phyloP scores from a whole-genome alignment of 2,797 vertebrate species.

The Coccyzus lansbergi region DNA sequence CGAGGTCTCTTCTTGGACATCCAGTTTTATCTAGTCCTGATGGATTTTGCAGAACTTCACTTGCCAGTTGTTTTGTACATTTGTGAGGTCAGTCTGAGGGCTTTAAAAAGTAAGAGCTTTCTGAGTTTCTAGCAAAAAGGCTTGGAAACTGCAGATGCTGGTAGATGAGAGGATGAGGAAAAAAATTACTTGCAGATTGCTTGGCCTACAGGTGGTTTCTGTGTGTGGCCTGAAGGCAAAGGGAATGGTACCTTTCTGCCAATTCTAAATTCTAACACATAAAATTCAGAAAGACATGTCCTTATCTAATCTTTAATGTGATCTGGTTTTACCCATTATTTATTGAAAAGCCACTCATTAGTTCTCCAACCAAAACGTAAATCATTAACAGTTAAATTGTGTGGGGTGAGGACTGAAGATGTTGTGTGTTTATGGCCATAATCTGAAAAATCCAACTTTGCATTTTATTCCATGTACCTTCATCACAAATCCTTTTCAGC shows the following conservation, averaged over 20 bases:
- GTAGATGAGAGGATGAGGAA: background rate
- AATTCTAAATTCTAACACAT: background rate
- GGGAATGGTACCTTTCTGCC: background rate
- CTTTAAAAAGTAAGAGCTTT: background rate
- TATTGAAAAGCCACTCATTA: background rate
- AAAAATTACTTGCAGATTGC: background rate
- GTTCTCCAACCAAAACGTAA: conserved; percentile 10
- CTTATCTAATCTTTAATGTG: background rate
- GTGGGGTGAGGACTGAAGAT: background rate
- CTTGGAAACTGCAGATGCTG: background rate
- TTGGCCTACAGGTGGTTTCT: background rate
- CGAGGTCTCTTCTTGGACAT: background rate
- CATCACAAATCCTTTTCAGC: background rate
- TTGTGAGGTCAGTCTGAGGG: background rate
- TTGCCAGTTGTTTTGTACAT: background rate
- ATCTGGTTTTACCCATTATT: conserved; percentile 14
- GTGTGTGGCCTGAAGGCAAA: background rate
- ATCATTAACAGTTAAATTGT: conserved; percentile 35
- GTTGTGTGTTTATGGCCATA: background rate
- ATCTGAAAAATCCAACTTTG: background rate
- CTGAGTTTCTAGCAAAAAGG: background rate
- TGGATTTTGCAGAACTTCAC: background rate
- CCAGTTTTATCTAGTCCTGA: background rate
- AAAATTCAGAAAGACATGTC: background rate
- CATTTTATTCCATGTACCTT: background rate